Evolutionary conservation across 2,113 vertebrate species (phyloP), one percentile per base, ranked within the genome.

Genomic region (Petromus typicus): DNA sequence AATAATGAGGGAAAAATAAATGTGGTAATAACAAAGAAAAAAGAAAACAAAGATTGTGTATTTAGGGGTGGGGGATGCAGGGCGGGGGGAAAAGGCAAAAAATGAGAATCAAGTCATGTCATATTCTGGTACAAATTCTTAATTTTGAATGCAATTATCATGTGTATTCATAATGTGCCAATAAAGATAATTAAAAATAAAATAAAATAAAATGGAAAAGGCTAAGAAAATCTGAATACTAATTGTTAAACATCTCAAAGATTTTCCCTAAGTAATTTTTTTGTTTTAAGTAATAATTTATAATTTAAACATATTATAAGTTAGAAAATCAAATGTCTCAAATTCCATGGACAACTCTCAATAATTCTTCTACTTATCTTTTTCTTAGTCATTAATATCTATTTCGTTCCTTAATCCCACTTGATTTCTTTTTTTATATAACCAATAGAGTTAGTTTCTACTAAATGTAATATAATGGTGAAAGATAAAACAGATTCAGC

Each of bases 131-230:
- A n/a, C n/a, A n/a, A n/a, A n/a, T n/a, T n/a, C n/a, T n/a, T n/a
- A n/a, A n/a, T n/a, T n/a, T n/a, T n/a, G n/a, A n/a, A n/a, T n/a
- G n/a, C n/a, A n/a, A n/a, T n/a, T n/a, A n/a, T n/a, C n/a, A n/a
- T n/a, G n/a, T n/a, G n/a, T n/a, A n/a, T n/a, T n/a, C n/a, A n/a
- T n/a, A n/a, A n/a, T n/a, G n/a, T n/a, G n/a, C n/a, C n/a, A n/a
- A n/a, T n/a, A n/a, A n/a, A n/a, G n/a, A n/a, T n/a, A n/a, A n/a
- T n/a, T n/a, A n/a, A n/a, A n/a, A n/a, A n/a, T n/a, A n/a, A n/a
- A n/a, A n/a, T 54, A 89, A 94, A 94, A 83, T 85, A 34, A 85
- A 89, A 81, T 75, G 18, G 71, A 88, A 85, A 59, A 23, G 71
- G 54, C 7, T 92, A 66, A 3, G 14, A 86, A 86, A 78, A 4